A percentile compares a stretch with the other conserved stretches of the same genome.
phyloP scores from a whole-genome alignment of 2,888 invertebrate species.

The Hirudinaria manillensis region DNA sequence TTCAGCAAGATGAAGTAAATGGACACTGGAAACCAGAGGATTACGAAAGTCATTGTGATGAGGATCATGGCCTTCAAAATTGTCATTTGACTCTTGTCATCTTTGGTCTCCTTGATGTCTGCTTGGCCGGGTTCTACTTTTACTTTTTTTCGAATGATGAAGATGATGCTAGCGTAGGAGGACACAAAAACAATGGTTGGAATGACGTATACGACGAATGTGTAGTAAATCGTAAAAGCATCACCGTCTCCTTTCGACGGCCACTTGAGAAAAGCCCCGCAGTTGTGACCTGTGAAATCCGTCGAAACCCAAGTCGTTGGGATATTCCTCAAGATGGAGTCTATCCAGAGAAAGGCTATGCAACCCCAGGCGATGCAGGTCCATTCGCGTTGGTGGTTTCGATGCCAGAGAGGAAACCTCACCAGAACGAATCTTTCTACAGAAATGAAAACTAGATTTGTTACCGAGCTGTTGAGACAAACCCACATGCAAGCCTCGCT shows the following conservation, averaged over 20 bases:
- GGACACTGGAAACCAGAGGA: conserved; percentile 4
- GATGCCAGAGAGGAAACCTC: conserved; percentile 18
- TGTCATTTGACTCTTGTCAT: conserved; percentile 1
- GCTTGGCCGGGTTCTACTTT: background rate
- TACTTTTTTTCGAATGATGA: background rate
- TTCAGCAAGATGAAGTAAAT: conserved; percentile 18
- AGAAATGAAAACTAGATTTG: conserved; percentile 6
- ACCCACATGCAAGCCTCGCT: conserved; percentile 21
- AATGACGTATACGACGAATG: conserved; percentile 2
- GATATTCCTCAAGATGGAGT: background rate
- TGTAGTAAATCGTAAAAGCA: conserved; percentile 17
- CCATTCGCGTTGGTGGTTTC: background rate
- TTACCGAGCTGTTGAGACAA: conserved; percentile 6
- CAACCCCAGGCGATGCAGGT: background rate
- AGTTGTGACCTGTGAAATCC: conserved; percentile 2
- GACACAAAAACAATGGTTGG: conserved; percentile 1
- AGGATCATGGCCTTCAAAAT: conserved; percentile 23
- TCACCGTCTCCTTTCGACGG: background rate
- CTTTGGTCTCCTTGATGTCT: background rate
- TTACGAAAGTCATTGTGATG: conserved; percentile 2
- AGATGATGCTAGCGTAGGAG: background rate
- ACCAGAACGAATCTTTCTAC: conserved; percentile 12
- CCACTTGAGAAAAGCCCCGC: conserved; percentile 12
- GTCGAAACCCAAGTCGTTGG: conserved; percentile 22
- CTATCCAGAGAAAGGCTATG: conserved; percentile 11